Evolutionary conservation across 1,140 invertebrate genomes (phyloP).

Genomic region (Temnothorax longispinosus): DNA sequence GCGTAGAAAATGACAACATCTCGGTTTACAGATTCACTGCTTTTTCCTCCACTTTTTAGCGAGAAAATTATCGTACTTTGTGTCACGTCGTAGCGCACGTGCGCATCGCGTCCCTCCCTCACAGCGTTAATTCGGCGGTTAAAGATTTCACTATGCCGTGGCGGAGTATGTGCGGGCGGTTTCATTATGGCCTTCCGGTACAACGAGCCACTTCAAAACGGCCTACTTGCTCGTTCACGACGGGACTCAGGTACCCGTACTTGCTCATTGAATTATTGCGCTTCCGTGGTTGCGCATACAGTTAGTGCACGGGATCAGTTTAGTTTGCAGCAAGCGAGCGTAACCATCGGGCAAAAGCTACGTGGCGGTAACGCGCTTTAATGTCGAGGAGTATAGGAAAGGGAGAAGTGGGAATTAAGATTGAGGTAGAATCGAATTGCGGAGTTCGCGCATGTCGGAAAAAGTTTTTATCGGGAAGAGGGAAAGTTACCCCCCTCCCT

Average conservation of each 20-base stretch:
- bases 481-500: not conserved
- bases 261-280: constrained; percentile 60
- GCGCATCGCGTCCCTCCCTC: not conserved
- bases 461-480: constrained; percentile 13
- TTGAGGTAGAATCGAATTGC: constrained; percentile 25
- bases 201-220: constrained; percentile 59
- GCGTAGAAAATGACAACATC: not conserved
- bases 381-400: not conserved
- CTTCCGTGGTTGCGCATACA: constrained; percentile 43
- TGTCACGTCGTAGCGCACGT: not conserved
- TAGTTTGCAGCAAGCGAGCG: constrained; percentile 45
- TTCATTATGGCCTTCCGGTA: constrained; percentile 60
- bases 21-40: not conserved
- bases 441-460: not conserved
- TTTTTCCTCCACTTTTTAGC: not conserved
- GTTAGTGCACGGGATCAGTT: constrained; percentile 50
- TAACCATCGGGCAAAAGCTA: constrained; percentile 58
- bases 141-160: constrained; percentile 42
- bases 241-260: constrained; percentile 32
- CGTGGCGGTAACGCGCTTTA: constrained; percentile 20
- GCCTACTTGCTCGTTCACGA: constrained; percentile 51
- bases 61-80: not conserved
- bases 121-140: constrained; percentile 52
- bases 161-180: constrained; percentile 31
- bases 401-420: constrained; percentile 32